Conservation (phyloP, 2,797 vertebrate species). For the Bradypodion pumilum region DNA sequence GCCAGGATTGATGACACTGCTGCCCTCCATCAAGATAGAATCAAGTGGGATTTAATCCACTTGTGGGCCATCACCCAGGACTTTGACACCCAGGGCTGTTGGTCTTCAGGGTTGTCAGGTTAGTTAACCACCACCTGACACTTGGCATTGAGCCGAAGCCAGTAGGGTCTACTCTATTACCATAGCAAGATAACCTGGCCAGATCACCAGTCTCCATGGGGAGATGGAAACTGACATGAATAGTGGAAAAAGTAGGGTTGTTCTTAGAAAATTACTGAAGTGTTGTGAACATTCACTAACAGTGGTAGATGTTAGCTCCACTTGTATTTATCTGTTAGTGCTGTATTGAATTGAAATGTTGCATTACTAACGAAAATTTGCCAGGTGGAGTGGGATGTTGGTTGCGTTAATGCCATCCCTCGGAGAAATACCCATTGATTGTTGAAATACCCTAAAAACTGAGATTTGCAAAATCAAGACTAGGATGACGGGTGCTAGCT, state of each 20-base stretch:
- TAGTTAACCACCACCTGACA: no score
- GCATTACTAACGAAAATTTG: neutral
- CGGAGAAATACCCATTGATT: neutral
- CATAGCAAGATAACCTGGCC: no score
- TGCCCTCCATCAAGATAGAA: no score
- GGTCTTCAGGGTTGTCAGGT: no score
- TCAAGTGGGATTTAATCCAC: no score
- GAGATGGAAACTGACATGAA: neutral
- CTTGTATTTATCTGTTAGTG: neutral
- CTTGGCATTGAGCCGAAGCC: no score
- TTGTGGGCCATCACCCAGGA: no score
- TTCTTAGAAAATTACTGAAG: conserved; percentile 11
- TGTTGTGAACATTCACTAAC: neutral
- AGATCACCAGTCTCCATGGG: neutral
- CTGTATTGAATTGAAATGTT: neutral
- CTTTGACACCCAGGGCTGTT: no score
- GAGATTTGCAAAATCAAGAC: no score
- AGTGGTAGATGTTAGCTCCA: neutral
- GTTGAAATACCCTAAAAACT: neutral
- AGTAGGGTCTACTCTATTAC: no score
- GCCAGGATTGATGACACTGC: no score
- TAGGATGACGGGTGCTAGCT: neutral
- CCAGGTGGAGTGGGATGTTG: neutral
- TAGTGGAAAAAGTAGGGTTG: neutral
- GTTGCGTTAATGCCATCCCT: neutral